Conservation (phyloP, 2,888 invertebrate genomes). For the Dascillus cervinus region DNA sequence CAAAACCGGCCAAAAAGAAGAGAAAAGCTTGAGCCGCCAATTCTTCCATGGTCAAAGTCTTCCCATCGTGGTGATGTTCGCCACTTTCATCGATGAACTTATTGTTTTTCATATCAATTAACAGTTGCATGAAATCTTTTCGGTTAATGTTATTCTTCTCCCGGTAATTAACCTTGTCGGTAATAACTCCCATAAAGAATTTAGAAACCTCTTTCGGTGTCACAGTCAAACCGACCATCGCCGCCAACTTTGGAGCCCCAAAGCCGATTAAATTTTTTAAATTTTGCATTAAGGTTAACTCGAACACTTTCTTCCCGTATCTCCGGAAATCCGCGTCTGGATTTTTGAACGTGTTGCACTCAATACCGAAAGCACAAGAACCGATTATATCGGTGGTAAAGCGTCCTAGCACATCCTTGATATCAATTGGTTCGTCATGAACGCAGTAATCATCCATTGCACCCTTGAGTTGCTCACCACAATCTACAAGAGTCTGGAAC, state of each 20-base stretch:
- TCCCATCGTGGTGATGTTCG: constrained; percentile 2
- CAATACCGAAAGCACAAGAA: constrained; percentile 53
- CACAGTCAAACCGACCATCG: constrained; percentile 19
- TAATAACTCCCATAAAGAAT: constrained; percentile 43
- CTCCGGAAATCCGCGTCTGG: constrained; percentile 44
- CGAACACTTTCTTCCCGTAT: constrained; percentile 17
- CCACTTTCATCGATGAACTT: constrained; percentile 8
- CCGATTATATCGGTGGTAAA: constrained; percentile 53
- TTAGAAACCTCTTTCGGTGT: constrained; percentile 23
- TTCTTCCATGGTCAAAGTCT: constrained; percentile 12
- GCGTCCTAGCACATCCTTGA: constrained; percentile 44
- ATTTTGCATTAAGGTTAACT: constrained; percentile 6
- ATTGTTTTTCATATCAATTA: constrained; percentile 40
- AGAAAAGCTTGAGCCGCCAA: constrained; percentile 24
- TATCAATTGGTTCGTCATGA: constrained; percentile 10
- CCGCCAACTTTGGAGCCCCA: constrained; percentile 16
- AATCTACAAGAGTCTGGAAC: constrained; percentile 49
- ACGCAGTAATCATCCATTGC: constrained; percentile 4
- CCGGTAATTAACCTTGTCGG: constrained; percentile 41
- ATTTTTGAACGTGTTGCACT: constrained; percentile 49
- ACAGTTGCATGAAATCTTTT: constrained; percentile 49
- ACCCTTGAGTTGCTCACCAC: constrained; percentile 5
- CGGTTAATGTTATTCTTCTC: constrained; percentile 41
- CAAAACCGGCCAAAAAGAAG: constrained; percentile 34
- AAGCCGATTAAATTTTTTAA: constrained; percentile 9